These are phyloP conservation scores for Arothron firmamentum DNA, from an alignment of 2,113 vertebrate genomes.

Conservation along the genomic window DNA sequence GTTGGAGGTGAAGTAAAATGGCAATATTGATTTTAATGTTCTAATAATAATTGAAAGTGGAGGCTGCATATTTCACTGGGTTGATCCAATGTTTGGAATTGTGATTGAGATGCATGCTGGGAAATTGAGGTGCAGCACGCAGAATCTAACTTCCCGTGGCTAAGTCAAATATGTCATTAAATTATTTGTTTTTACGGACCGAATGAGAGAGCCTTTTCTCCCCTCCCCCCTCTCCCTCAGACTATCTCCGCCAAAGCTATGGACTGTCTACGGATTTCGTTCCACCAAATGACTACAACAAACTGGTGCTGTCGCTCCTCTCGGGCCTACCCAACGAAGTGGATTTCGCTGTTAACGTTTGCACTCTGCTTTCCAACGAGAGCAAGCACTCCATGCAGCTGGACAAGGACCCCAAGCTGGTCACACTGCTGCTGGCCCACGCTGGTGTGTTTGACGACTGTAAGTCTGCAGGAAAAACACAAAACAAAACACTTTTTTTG, in stretches of 20 bases:
- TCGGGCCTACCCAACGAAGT: constrained; percentile 99
- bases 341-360: constrained; percentile 99
- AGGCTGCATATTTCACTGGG: too few species aligned
- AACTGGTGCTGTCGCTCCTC: constrained; percentile 98
- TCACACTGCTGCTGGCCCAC: constrained; percentile 95
- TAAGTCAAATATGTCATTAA: background rate
- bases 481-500: background rate
- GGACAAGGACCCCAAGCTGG: constrained; percentile 98
- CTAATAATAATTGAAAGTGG: too few species aligned
- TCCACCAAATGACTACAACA: constrained; percentile 96
- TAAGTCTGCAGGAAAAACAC: constrained; percentile 62
- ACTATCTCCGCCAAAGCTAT: constrained; percentile 99
- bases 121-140: too few species aligned
- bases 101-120: too few species aligned
- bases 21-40: too few species aligned
- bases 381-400: constrained; percentile 99
- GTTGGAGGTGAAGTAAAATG: constrained; percentile 4
- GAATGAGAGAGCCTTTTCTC: background rate
- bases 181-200: background rate
- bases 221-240: constrained; percentile 58
- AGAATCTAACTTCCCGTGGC: background rate
- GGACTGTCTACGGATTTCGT: constrained; percentile 94
- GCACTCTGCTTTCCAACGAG: constrained; percentile 98
- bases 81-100: too few species aligned
- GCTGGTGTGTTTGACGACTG: constrained; percentile 97